Evolutionary conservation across 1,140 invertebrate genomes (phyloP).

Genomic region (Anthonomus grandis): DNA sequence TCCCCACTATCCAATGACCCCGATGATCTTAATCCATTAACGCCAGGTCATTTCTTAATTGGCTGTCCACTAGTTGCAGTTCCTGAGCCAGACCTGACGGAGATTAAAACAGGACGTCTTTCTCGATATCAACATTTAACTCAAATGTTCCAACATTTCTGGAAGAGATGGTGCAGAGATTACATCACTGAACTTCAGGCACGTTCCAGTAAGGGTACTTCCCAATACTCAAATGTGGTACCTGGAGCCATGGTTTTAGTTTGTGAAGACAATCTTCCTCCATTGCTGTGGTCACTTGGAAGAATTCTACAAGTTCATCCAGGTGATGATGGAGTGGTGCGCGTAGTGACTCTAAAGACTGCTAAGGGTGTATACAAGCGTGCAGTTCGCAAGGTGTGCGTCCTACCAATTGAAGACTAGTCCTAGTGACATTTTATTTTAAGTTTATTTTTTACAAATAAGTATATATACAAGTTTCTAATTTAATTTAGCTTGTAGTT

Average conservation of each 20-base stretch:
- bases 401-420: too few relatives aligned
- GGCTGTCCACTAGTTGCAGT: conserved; percentile 19
- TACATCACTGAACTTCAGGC: too few relatives aligned
- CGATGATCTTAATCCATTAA: conserved; percentile 27
- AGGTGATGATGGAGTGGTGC: too few relatives aligned
- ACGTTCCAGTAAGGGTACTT: conserved; percentile 17
- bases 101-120: conserved; percentile 2
- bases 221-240: conserved; percentile 15
- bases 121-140: conserved; percentile 13
- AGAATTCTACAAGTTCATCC: too few relatives aligned
- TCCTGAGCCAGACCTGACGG: not conserved
- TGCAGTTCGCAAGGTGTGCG: too few relatives aligned
- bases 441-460: too few relatives aligned
- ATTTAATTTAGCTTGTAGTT: too few relatives aligned
- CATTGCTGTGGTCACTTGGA: conserved; percentile 34
- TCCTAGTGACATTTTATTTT: too few relatives aligned
- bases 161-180: conserved; percentile 34
- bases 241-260: conserved; percentile 43
- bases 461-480: too few relatives aligned
- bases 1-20: conserved; percentile 28
- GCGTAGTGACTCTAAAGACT: too few relatives aligned
- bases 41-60: conserved; percentile 32
- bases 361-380: too few relatives aligned
- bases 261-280: conserved; percentile 28
- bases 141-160: conserved; percentile 34